Percentiles rank a stretch among this genome's conserved stretches.
phyloP scores from a whole-genome alignment of 1,140 invertebrate species.

The Drosophila nebulosa region DNA sequence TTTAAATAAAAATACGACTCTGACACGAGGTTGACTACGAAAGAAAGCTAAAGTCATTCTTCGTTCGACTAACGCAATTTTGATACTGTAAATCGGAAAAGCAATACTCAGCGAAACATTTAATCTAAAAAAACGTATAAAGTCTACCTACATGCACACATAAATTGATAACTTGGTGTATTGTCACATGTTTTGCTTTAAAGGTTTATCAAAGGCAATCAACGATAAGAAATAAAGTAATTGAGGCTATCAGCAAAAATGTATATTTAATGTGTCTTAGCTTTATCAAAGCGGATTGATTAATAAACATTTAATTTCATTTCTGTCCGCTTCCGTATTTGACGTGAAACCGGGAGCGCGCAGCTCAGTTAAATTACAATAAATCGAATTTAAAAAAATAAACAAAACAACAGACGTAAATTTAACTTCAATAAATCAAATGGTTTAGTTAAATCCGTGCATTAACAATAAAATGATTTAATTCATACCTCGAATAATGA shows the following conservation, averaged over 20 bases:
- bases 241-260: not conserved
- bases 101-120: not conserved
- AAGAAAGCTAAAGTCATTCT: not conserved
- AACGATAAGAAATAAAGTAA: conserved; percentile 2
- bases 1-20: not conserved
- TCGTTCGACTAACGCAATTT: not conserved
- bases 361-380: not conserved
- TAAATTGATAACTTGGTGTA: not conserved
- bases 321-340: not conserved
- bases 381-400: not conserved
- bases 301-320: conserved; percentile 3
- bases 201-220: conserved; percentile 1
- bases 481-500: not conserved
- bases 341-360: not conserved
- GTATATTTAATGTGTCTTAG: conserved; percentile 2
- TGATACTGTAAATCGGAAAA: not conserved
- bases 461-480: not conserved
- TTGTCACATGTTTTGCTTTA: conserved; percentile 1
- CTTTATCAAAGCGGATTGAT: not conserved
- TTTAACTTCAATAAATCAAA: not conserved
- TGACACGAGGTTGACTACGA: not conserved
- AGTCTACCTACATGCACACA: not conserved
- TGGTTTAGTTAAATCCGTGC: not conserved
- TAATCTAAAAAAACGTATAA: not conserved
- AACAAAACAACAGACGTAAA: not conserved